phyloP scores from a whole-genome alignment of 1,140 invertebrate genomes.

The Musca vetustissima region DNA sequence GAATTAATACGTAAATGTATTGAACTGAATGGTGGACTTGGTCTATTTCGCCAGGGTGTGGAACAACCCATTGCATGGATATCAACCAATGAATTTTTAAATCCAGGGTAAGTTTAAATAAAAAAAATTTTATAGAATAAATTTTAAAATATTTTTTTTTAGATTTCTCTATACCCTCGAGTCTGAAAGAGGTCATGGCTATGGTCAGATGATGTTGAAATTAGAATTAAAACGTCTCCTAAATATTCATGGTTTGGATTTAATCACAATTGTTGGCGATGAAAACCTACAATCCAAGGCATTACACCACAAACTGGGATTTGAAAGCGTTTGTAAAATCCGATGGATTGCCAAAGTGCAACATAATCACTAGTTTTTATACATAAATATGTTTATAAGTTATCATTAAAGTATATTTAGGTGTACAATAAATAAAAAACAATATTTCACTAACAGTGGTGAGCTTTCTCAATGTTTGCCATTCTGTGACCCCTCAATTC shows the following conservation, averaged over 20 bases:
- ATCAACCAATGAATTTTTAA: slow-evolving; percentile 17
- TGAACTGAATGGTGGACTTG: slow-evolving; percentile 2
- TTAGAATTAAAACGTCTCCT: slow-evolving; percentile 6
- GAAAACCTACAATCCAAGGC: not conserved
- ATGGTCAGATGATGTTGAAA: not conserved
- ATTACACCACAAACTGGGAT: not conserved
- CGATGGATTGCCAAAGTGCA: not conserved
- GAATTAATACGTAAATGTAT: not conserved
- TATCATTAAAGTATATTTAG: too few species aligned
- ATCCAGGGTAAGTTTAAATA: not conserved
- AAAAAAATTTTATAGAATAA: not conserved
- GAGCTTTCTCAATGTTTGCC: too few species aligned
- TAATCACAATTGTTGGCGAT: not conserved
- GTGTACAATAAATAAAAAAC: too few species aligned
- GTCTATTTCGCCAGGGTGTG: not conserved
- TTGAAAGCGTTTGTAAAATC: not conserved
- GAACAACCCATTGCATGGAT: slow-evolving; percentile 1
- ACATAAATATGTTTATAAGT: not conserved
- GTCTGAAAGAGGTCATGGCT: not conserved
- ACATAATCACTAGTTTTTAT: not conserved
- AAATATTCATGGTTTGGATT: not conserved
- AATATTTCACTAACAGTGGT: too few species aligned
- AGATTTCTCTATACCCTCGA: not conserved
- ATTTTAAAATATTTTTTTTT: not conserved
- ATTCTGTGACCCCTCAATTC: too few species aligned